Evolutionary conservation across 2,888 invertebrate genomes (phyloP), one percentile per base, ranked within the genome.

Genomic region (Dichetophora obliterata): DNA sequence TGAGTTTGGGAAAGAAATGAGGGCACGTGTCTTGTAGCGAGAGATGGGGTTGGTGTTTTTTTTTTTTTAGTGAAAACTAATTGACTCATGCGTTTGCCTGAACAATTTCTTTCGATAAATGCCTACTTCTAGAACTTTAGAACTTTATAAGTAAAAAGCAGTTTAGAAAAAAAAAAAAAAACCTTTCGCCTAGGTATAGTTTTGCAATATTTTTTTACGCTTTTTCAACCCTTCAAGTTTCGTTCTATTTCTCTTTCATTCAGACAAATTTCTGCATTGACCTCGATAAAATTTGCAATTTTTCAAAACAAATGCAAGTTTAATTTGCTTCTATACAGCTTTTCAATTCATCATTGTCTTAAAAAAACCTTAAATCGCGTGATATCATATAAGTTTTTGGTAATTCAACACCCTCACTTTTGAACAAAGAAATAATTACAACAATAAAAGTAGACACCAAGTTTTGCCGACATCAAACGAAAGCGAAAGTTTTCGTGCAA

Each of bases 311-410:
- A 57, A 14, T 22, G 0, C 5, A 24, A 59, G 27, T 19, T 59
- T 59, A 24, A 34, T 9, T 9, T 8, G n/a, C 8, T 34, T 1
- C 34, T 2, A 31, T 71, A 59, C 37, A 27, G 6, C 34, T 57
- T 54, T 16, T n/a, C 14, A 19, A 34, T 63, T 31, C 0, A 11
- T 16, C n/a, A n/a, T 16, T 34, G 34, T 31, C n/a, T 16, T 9
- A 27, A 43, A n/a, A 3, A n/a, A 48, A 66, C 22, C 43, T n/a
- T 48, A 27, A 11, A 65, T 79, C 37, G 79, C 79, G 79, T 77
- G 79, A 79, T 75, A 75, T 65, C 74, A 76, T 75, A 73, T 78
- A 77, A 79, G 68, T 76, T 75, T 74, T 74, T 2, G 70, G 59
- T 76, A 75, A 75, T 75, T 79, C 75, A 79, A 75, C 77, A 79